Evolutionary conservation across 2,113 vertebrate species (phyloP).

Genomic region (Sturnira hondurensis): DNA sequence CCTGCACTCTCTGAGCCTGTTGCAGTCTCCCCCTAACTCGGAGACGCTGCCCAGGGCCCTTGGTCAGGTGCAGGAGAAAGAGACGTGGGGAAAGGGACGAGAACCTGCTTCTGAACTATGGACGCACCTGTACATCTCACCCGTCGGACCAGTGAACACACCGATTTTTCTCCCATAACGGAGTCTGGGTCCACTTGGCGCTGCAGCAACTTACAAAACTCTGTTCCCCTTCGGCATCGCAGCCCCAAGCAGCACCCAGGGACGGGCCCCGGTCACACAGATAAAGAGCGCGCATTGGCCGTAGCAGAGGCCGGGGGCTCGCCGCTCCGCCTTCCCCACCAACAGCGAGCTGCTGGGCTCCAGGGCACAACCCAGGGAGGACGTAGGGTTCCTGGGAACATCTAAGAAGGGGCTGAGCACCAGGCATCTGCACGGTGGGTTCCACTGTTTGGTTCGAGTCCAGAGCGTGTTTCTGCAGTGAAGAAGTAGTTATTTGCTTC

Average conservation of each 20-base stretch:
- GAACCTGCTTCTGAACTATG: not conserved
- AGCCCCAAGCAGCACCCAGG: not conserved
- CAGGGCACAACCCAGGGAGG: not conserved
- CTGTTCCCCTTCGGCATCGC: not conserved
- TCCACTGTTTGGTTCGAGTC: not conserved
- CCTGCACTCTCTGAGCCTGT: not conserved
- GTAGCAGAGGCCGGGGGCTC: not conserved
- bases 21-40: not conserved
- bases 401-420: not conserved
- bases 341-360: not conserved
- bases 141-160: not conserved
- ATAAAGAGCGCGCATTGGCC: not conserved
- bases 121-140: not conserved
- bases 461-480: not conserved
- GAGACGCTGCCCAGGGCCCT: not conserved
- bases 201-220: not conserved
- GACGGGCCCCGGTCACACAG: not conserved
- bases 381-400: not conserved
- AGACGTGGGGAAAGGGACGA: not conserved
- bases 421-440: not conserved
- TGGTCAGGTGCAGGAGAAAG: not conserved
- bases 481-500: not conserved
- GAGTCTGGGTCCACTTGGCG: not conserved
- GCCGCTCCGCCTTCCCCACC: not conserved
- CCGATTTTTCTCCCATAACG: not conserved